Base-by-base conservation (phyloP, 2,113 vertebrate genomes). In the Marmota monax region DNA sequence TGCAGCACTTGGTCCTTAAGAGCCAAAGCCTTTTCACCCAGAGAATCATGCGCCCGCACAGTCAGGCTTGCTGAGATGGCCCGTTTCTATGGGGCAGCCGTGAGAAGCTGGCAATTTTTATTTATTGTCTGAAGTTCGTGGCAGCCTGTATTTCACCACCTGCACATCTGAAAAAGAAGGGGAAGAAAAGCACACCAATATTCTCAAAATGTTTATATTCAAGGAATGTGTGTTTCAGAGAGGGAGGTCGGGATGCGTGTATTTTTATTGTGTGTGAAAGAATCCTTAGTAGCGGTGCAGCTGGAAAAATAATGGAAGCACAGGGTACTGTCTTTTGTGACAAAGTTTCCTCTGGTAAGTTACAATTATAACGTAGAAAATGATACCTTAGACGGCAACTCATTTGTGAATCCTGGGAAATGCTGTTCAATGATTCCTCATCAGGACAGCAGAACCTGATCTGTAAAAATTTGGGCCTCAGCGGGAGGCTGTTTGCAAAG, bases 61-160 rank as follows among this genome's bases (percentile, higher is more conserved):
- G 97, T 72, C 88, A 56, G 48, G 39, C 39, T 90, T 4, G 56
- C 96, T 76, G 69, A 90, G 94, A 92, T 90, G 96, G 93, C 92
- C 97, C 65, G 70, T 96, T 97, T 97, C 97, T 96, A 95, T 97
- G 98, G 83, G 94, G 93, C 93, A 97, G 96, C 84, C 92, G 82
- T 97, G 97, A 97, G 92, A 95, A 97, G 95, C 88, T 92, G 96
- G 65, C 97, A 97, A 97, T 98, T 95, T 96, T 90, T 97, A 97
- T 97, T 96, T 97, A 97, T 56, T 72, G 91, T 91, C 61, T 95
- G 95, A 95, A 98, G 96, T 98, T 98, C 97, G 96, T 94, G 96
- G 97, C 98, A 99, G 98, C 90, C 97, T 96, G 96, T 98, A 97
- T 98, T 98, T 98, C 98, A 98, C 98, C 98, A 98, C 97, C 97